A percentile compares a stretch with the other conserved stretches of the same genome.
phyloP scores from a whole-genome alignment of 2,797 vertebrate genomes.

The Pteronotus mesoamericanus region DNA sequence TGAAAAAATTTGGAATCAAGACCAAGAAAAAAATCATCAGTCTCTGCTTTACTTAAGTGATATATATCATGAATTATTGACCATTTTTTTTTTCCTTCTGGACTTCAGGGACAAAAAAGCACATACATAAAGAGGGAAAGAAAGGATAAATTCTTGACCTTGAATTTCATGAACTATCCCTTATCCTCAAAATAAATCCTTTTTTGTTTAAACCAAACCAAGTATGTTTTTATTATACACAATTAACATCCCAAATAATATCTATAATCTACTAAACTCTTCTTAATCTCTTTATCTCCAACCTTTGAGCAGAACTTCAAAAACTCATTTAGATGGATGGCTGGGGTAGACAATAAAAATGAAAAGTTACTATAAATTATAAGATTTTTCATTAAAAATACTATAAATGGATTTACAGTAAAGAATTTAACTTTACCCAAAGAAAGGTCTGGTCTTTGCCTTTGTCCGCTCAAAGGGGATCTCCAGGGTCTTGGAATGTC shows the following conservation, averaged over 20 bases:
- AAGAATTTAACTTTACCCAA: slow-evolving; percentile 5
- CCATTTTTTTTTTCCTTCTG: neutral
- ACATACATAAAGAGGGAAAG: neutral
- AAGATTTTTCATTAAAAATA: neutral
- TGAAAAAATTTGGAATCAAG: neutral
- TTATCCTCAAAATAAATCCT: neutral
- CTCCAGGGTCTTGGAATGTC: neutral
- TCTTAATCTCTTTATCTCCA: neutral
- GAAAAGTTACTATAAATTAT: neutral
- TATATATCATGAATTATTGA: neutral
- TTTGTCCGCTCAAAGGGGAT: neutral
- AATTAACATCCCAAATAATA: neutral
- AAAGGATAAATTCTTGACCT: neutral
- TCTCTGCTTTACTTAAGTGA: neutral
- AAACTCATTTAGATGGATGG: slow-evolving; percentile 4
- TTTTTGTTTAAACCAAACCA: neutral
- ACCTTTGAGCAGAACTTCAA: neutral
- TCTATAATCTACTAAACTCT: slow-evolving; percentile 3
- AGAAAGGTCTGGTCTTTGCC: neutral
- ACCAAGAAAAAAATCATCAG: neutral
- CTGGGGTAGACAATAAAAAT: neutral
- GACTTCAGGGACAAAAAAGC: neutral
- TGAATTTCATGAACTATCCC: neutral
- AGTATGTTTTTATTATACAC: neutral
- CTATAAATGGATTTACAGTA: neutral